These are phyloP conservation scores for Oreochromis niloticus DNA, from an alignment of 2,113 vertebrate species.

Conservation along the genomic window DNA sequence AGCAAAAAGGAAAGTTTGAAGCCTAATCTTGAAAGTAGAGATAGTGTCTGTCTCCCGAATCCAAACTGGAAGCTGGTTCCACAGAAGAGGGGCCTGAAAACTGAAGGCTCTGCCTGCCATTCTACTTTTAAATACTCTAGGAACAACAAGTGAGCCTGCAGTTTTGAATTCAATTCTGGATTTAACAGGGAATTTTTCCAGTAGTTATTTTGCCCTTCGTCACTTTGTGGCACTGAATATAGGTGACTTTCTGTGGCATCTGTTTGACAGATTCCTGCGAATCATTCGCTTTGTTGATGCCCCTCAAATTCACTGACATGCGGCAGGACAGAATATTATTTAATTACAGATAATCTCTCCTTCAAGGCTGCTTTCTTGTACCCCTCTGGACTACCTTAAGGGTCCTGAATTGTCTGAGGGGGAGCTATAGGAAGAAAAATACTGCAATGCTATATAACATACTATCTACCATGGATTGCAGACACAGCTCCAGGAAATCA, in stretches of 20 bases:
- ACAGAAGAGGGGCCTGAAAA: not conserved
- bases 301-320: not conserved
- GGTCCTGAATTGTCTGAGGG: not conserved
- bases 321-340: not conserved
- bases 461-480: not conserved
- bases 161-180: not conserved
- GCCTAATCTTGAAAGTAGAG: too few relatives aligned
- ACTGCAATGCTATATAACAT: not conserved
- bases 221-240: not conserved
- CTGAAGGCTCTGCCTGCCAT: not conserved
- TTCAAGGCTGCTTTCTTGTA: not conserved
- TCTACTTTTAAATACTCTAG: not conserved
- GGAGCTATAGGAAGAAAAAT: too few relatives aligned
- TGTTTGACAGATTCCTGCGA: not conserved
- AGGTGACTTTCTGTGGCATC: not conserved
- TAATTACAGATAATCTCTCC: not conserved
- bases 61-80: not conserved
- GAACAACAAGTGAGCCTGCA: rapidly evolving
- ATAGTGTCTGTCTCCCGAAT: too few relatives aligned
- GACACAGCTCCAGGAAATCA: not conserved
- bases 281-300: not conserved
- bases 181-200: not conserved
- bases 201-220: not conserved
- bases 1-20: too few relatives aligned
- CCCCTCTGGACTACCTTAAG: not conserved